A percentile compares a stretch with the other conserved stretches of the same genome.
phyloP scores from a whole-genome alignment of 2,888 invertebrate genomes.

The Tachina fera region DNA sequence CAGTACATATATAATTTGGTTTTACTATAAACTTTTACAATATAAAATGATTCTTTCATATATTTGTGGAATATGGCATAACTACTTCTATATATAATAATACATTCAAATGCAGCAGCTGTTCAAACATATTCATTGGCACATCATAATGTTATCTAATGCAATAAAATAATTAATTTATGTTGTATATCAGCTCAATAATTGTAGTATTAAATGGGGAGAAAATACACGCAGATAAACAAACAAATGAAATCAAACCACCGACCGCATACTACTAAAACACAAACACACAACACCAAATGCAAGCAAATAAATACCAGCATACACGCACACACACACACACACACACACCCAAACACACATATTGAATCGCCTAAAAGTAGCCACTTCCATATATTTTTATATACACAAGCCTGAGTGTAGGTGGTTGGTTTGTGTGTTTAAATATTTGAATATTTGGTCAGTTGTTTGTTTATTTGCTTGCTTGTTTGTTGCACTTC shows the following conservation, averaged over 20 bases:
- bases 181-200: conserved; percentile 72
- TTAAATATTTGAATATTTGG: conserved; percentile 33
- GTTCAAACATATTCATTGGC: conserved; percentile 71
- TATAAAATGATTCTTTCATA: no score
- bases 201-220: conserved; percentile 69
- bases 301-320: neutral
- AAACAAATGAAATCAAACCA: conserved; percentile 47
- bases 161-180: conserved; percentile 74
- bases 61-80: conserved; percentile 34
- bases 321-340: neutral
- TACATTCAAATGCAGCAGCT: conserved; percentile 63
- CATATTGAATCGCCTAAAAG: neutral
- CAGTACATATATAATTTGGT: neutral
- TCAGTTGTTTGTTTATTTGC: conserved; percentile 23
- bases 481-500: conserved; percentile 12
- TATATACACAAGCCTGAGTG: neutral
- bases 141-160: conserved; percentile 73
- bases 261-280: conserved; percentile 46
- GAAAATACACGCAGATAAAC: conserved; percentile 30
- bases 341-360: neutral
- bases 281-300: conserved; percentile 13
- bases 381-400: conserved; percentile 14
- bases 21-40: neutral
- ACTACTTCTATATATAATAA: neutral
- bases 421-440: conserved; percentile 28